Base-by-base conservation (phyloP, 2,888 invertebrate genomes). In the Eudemis profundana region DNA sequence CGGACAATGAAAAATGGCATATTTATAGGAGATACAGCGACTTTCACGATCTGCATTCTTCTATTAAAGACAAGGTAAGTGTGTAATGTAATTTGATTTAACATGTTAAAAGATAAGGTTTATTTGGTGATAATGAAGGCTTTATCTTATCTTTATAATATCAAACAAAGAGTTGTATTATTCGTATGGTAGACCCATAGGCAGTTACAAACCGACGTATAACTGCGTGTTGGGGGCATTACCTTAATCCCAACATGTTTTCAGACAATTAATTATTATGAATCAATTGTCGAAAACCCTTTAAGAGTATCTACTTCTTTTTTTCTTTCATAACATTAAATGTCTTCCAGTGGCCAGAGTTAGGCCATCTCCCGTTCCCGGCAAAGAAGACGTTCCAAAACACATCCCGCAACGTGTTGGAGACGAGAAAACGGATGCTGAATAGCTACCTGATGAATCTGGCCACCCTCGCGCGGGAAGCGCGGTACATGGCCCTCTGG, bases 331-430 rank as follows among this genome's bases (percentile, higher is more conserved):
- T 23, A 23, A 4, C 5, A 5, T 23, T 4, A 23, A 23, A 2
- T 19, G 8, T 21, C 62, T 88, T 89, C 38, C 85, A 97, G 95
- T 98, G 95, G 93, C 95, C 96, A 29, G 95, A 96, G 79, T 86
- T 98, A 19, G 93, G 94, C 0, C 95, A 95, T 74, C 89, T 98
- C 33, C 93, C 95, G 21, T 97, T 98, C 79, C 98, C 98, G 0
- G 97, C 96, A 0, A 99, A 98, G 87, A 98, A 98, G 82, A 96
- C 98, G 50, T 97, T 98, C 84, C 97, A 98, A 79, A 98, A 98
- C 81, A 97, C 97, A 83, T 97, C 97, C 64, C 90, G 96, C 8
- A 89, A 94, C 1, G 96, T 98, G 21, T 87, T 98, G 61, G 98
- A 98, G 82, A 95, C 95, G 75, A 93, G 98, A 15, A 97, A 97